These are phyloP conservation scores for Aurelia sp. DNA, from an alignment of 30 jellyfish, hydroid and myxozoan genomes.

Conservation along the genomic window DNA sequence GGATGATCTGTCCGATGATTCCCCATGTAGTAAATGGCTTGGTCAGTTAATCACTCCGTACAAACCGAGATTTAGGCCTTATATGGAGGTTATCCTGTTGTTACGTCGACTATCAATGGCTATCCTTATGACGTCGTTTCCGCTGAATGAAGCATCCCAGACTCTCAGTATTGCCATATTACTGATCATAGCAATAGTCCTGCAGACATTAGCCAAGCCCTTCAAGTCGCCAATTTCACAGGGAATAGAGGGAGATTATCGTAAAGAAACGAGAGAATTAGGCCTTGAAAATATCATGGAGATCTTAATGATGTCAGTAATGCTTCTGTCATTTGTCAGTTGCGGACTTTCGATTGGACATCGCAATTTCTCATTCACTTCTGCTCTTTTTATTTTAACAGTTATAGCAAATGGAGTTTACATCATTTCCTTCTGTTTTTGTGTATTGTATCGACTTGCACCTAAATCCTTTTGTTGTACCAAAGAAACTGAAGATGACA, in stretches of 20 bases:
- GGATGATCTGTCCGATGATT: conserved; percentile 12
- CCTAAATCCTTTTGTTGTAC: background rate
- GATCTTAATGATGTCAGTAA: conserved; percentile 33
- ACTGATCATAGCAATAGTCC: conserved; percentile 24
- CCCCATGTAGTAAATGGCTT: conserved; percentile 30
- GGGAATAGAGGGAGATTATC: too few relatives aligned
- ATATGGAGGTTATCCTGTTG: conserved; percentile 38
- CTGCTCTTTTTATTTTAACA: conserved; percentile 5
- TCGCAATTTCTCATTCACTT: background rate
- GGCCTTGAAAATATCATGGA: conserved; percentile 54
- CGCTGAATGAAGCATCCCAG: conserved; percentile 22
- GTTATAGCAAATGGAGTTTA: background rate
- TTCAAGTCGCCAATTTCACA: background rate
- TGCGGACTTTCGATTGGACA: conserved; percentile 35
- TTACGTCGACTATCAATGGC: conserved; percentile 44
- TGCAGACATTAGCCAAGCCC: conserved; percentile 53
- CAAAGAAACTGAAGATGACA: too few relatives aligned
- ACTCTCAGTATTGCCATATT: conserved; percentile 9
- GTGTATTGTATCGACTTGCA: conserved; percentile 20
- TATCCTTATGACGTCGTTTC: conserved; percentile 18
- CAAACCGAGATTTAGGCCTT: conserved; percentile 27
- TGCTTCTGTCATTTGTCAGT: conserved; percentile 37
- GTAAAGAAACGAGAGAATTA: background rate
- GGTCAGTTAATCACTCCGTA: conserved; percentile 25
- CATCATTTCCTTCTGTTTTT: background rate